phyloP scores from a whole-genome alignment of 2,888 invertebrate genomes.

The Eupsilia transversa region DNA sequence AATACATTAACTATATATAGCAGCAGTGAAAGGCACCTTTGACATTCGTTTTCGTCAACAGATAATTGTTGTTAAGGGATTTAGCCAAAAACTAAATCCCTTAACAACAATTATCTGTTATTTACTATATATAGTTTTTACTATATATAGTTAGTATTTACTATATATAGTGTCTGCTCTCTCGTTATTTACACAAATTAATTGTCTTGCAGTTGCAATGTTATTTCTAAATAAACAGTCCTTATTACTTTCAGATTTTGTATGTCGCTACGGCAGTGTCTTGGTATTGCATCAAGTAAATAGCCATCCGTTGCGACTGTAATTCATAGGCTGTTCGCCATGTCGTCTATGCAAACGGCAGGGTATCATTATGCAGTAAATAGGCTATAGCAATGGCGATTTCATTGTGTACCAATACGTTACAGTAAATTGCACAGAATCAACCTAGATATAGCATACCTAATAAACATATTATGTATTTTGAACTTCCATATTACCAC shows the following conservation, averaged over 20 bases:
- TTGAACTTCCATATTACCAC: too few species aligned
- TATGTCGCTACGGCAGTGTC: background rate
- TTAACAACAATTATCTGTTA: too few species aligned
- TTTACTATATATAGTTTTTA: too few species aligned
- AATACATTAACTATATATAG: background rate
- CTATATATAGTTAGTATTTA: too few species aligned
- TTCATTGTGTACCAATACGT: slow-evolving; percentile 16
- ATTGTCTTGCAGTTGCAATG: too few species aligned
- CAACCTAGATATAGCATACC: background rate
- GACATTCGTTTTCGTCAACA: slow-evolving; percentile 25
- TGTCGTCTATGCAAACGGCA: slow-evolving; percentile 6
- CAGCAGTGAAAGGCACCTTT: slow-evolving; percentile 19
- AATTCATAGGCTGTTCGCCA: slow-evolving; percentile 3
- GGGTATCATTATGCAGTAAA: slow-evolving; percentile 35
- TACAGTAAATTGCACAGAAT: slow-evolving; percentile 13
- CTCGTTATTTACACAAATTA: background rate
- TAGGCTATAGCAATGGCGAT: slow-evolving; percentile 31
- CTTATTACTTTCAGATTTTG: slow-evolving; percentile 17
- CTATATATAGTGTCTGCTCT: background rate
- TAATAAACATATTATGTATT: background rate
- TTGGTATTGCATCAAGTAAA: slow-evolving; percentile 26
- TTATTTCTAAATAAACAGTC: background rate
- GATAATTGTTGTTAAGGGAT: slow-evolving; percentile 14
- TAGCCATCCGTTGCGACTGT: background rate
- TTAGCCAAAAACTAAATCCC: too few species aligned